Conservation (phyloP, 2,888 invertebrate genomes). For the Drosophila anceps region DNA sequence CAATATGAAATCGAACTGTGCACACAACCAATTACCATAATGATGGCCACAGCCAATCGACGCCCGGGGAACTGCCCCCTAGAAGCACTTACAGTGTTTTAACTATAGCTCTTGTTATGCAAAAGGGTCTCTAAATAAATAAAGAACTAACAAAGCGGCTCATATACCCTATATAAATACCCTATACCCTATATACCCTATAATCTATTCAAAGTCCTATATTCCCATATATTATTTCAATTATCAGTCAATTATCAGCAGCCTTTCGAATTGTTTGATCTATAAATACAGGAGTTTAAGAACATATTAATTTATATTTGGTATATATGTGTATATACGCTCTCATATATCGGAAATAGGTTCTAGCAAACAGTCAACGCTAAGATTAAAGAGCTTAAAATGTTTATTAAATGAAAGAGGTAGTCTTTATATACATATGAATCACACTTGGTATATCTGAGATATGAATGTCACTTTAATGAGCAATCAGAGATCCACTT, state of each 20-base stretch:
- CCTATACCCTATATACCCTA: no score
- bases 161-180: no score
- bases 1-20: conserved; percentile 9
- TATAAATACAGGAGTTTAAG: background rate
- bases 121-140: background rate
- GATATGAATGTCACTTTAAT: conserved; percentile 36
- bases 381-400: conserved; percentile 8
- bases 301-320: background rate
- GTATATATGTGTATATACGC: background rate
- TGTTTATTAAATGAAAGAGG: conserved; percentile 3
- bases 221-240: background rate
- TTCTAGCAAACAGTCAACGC: background rate
- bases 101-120: background rate
- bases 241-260: background rate
- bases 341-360: background rate
- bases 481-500: conserved; percentile 45
- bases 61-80: background rate
- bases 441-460: conserved; percentile 20
- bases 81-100: background rate
- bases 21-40: conserved; percentile 1
- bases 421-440: conserved; percentile 19
- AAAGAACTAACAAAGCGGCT: background rate
- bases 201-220: no score
- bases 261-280: background rate
- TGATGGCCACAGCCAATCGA: background rate